These are phyloP conservation scores for Taenaris catops DNA, from an alignment of 2,888 invertebrate species.

Conservation along the genomic window DNA sequence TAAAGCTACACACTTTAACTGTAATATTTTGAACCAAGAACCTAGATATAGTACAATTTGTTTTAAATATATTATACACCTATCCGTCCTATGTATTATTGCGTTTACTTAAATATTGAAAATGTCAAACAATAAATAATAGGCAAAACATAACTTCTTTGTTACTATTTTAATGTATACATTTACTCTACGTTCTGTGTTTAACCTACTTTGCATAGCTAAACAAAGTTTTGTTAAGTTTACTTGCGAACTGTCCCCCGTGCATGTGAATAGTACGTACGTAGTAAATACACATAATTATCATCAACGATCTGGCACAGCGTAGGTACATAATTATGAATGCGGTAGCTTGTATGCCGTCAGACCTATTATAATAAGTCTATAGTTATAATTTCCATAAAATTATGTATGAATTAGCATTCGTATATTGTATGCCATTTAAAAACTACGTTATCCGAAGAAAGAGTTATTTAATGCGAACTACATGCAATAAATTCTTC, in stretches of 20 bases:
- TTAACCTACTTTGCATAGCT: constrained; percentile 9
- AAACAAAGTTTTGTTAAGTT: constrained; percentile 15
- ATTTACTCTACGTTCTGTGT: constrained; percentile 5
- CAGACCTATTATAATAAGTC: constrained; percentile 15
- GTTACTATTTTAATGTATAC: background rate
- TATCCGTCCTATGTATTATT: too few species aligned
- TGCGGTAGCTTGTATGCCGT: constrained; percentile 8
- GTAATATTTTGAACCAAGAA: too few species aligned
- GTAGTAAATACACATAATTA: constrained; percentile 8
- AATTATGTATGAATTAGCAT: too few species aligned
- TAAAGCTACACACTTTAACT: too few species aligned
- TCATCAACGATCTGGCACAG: constrained; percentile 6
- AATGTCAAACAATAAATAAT: too few species aligned
- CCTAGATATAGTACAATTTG: too few species aligned
- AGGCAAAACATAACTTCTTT: background rate
- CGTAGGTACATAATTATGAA: constrained; percentile 15
- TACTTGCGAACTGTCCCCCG: constrained; percentile 24
- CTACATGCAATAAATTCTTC: too few species aligned
- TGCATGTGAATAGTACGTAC: constrained; percentile 17
- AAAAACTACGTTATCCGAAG: too few species aligned
- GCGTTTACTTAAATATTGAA: too few species aligned
- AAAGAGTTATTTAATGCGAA: too few species aligned
- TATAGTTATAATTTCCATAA: constrained; percentile 14
- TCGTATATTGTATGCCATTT: too few species aligned
- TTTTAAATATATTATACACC: too few species aligned